These are phyloP conservation scores for Chelon auratus DNA, from an alignment of 2,797 vertebrate species.

Conservation along the genomic window DNA sequence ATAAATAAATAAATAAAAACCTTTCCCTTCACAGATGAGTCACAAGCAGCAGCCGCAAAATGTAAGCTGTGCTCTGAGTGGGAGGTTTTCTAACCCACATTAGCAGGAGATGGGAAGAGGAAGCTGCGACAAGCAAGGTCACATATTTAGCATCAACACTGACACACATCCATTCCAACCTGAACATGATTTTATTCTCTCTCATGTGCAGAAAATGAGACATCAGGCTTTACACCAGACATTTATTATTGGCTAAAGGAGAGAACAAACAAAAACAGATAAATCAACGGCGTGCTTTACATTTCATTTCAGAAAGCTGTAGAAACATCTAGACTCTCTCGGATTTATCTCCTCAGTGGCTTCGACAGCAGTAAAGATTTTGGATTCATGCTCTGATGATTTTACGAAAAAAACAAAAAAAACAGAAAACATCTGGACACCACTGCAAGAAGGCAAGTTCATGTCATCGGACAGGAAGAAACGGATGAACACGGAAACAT, in stretches of 20 bases:
- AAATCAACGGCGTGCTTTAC: slow-evolving; percentile 33
- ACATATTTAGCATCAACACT: neutral
- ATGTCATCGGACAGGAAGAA: too few species aligned
- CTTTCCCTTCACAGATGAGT: slow-evolving; percentile 32
- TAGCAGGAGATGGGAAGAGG: slow-evolving; percentile 1
- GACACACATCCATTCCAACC: neutral
- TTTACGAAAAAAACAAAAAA: slow-evolving; percentile 16
- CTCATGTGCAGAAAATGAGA: neutral
- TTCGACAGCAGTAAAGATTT: slow-evolving; percentile 39
- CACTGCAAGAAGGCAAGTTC: slow-evolving; percentile 1
- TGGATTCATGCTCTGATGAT: slow-evolving; percentile 38
- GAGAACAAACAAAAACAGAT: slow-evolving; percentile 14
- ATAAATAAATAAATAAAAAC: neutral
- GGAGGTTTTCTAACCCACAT: neutral
- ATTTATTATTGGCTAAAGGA: slow-evolving; percentile 79
- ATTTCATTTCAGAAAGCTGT: slow-evolving; percentile 25
- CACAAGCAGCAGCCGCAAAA: slow-evolving; percentile 28
- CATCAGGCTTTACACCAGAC: slow-evolving; percentile 36
- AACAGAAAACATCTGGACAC: neutral
- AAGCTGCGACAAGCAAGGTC: slow-evolving; percentile 57
- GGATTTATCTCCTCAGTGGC: neutral
- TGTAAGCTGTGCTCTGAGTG: neutral
- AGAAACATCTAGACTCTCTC: slow-evolving; percentile 14
- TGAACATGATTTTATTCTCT: too few species aligned
- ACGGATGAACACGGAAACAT: too few species aligned